A percentile compares a stretch with the other conserved stretches of the same genome.
These are phyloP conservation scores for Copsychus sechellarum DNA, from an alignment of 2,113 vertebrate genomes.

Conservation along the genomic window DNA sequence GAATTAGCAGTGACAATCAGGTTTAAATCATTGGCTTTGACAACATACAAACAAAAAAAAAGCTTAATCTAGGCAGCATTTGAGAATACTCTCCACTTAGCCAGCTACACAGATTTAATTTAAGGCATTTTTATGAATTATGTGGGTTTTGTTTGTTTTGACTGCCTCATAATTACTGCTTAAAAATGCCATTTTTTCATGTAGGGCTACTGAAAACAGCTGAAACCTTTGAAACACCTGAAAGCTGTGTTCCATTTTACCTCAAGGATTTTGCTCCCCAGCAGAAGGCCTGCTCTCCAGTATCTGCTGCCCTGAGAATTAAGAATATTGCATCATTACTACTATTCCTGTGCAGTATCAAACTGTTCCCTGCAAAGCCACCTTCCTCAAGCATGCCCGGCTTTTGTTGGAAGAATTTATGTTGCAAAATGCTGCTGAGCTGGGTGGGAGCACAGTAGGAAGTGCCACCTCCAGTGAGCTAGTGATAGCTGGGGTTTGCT, in stretches of 20 bases:
- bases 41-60: background rate
- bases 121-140: background rate
- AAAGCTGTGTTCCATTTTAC: background rate
- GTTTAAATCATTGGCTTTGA: background rate
- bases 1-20: fast-evolving
- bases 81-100: background rate
- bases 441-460: background rate
- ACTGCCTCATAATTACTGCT: background rate
- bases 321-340: background rate
- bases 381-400: background rate
- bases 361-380: background rate
- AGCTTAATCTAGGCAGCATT: background rate
- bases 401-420: background rate
- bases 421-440: background rate
- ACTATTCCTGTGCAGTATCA: background rate
- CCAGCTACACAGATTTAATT: background rate
- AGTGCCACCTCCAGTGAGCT: background rate
- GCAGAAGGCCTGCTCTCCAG: background rate
- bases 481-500: background rate
- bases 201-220: background rate
- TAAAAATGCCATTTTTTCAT: background rate
- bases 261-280: background rate
- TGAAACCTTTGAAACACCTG: background rate
- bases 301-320: background rate
- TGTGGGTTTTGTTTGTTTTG: background rate